Evolutionary conservation across 1,140 invertebrate species (phyloP).

Genomic region (Cylas formicarius): DNA sequence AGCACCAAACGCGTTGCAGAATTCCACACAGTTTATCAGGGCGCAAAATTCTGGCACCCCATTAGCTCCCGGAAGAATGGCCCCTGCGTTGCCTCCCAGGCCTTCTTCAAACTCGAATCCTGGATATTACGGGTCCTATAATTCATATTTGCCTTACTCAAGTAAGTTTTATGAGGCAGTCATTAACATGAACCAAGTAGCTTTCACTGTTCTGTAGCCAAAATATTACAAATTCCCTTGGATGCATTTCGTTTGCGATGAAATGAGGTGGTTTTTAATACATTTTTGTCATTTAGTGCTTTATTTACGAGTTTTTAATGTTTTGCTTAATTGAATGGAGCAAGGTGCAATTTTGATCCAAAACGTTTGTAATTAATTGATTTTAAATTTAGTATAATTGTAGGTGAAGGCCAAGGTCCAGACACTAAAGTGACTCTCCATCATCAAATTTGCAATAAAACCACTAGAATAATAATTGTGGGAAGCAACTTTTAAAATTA

Average conservation of each 20-base stretch:
- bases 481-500: too few relatives aligned
- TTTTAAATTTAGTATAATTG: too few relatives aligned
- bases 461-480: too few relatives aligned
- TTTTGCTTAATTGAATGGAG: too few relatives aligned
- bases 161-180: constrained; percentile 14
- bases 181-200: neutral
- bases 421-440: too few relatives aligned
- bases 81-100: constrained; percentile 35
- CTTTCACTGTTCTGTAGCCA: neutral
- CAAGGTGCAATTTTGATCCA: neutral
- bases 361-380: too few relatives aligned
- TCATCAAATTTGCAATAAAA: too few relatives aligned
- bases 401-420: too few relatives aligned
- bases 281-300: neutral
- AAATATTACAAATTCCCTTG: constrained; percentile 4
- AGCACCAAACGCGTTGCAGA: constrained; percentile 16
- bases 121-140: constrained; percentile 16
- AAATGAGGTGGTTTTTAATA: constrained; percentile 1
- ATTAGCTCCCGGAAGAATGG: constrained; percentile 14
- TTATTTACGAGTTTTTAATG: too few relatives aligned
- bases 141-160: constrained; percentile 20
- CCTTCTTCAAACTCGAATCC: too few relatives aligned
- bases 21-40: constrained; percentile 23
- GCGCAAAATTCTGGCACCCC: constrained; percentile 17
- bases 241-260: neutral